Conservation (phyloP, 2,797 vertebrate species). For the Eospalax fontanierii region DNA sequence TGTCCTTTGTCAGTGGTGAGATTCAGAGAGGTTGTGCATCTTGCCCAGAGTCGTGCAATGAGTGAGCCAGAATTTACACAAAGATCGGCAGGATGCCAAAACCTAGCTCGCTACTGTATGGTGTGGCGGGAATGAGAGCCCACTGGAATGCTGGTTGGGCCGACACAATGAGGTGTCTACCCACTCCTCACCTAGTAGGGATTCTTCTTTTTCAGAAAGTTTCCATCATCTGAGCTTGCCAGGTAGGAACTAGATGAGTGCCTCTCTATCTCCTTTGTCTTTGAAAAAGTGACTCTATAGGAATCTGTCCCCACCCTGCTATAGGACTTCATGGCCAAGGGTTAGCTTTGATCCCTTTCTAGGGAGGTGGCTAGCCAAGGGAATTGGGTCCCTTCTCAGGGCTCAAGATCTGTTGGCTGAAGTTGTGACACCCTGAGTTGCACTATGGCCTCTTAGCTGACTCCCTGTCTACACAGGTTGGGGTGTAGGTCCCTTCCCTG, state of each 20-base stretch:
- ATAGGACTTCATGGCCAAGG: neutral
- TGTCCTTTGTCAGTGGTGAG: neutral
- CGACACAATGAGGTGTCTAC: neutral
- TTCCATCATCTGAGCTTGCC: neutral
- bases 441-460: neutral
- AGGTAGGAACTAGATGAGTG: too few relatives aligned
- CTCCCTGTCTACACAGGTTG: neutral
- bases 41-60: neutral
- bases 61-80: neutral
- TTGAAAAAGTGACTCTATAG: neutral
- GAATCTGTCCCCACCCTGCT: neutral
- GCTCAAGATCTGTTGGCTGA: neutral
- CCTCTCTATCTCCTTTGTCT: neutral
- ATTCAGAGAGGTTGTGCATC: neutral
- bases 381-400: neutral
- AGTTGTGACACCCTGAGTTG: accelerated
- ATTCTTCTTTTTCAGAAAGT: neutral
- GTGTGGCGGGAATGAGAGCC: neutral
- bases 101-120: neutral
- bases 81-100: neutral
- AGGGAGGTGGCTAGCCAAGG: neutral
- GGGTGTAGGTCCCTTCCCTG: neutral
- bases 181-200: neutral
- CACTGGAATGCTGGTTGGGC: neutral
- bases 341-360: neutral